Percentiles rank a stretch among this genome's conserved stretches.
Evolutionary conservation across 2,113 vertebrate species (phyloP).

Genomic region (Natator depressus): DNA sequence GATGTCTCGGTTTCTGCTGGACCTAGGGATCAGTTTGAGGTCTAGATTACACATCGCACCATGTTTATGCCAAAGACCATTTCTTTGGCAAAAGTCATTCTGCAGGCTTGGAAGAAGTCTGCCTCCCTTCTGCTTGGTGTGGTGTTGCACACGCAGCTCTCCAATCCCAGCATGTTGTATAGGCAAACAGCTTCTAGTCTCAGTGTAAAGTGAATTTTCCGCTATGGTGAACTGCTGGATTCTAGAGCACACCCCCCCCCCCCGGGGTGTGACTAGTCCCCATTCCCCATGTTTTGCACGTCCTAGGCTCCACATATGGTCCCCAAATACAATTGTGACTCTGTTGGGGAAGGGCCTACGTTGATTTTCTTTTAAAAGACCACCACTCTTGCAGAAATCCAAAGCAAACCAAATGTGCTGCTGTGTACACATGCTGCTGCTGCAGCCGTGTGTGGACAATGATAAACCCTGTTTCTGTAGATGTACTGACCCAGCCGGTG

Average conservation of each 20-base stretch:
- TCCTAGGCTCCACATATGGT: background rate
- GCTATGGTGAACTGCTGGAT: background rate
- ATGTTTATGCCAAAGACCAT: no score
- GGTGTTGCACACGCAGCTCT: no score
- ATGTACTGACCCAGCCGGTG: fast-evolving
- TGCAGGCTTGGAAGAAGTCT: background rate
- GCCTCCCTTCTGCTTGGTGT: background rate
- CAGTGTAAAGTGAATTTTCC: background rate
- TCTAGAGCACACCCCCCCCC: background rate
- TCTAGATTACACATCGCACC: background rate
- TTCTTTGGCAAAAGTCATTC: background rate
- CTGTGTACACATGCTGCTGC: background rate
- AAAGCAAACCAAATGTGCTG: background rate
- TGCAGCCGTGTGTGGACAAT: no score
- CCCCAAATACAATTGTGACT: background rate
- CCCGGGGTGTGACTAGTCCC: background rate
- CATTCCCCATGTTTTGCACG: background rate
- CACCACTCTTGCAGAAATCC: background rate
- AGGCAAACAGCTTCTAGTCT: background rate
- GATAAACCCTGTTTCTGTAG: fast-evolving
- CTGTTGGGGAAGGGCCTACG: background rate
- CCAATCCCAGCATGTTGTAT: no score
- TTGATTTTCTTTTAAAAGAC: background rate
- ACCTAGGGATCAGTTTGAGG: background rate
- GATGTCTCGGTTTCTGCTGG: background rate